Conservation (phyloP, 2,797 vertebrate genomes). For the Hipposideros larvatus region DNA sequence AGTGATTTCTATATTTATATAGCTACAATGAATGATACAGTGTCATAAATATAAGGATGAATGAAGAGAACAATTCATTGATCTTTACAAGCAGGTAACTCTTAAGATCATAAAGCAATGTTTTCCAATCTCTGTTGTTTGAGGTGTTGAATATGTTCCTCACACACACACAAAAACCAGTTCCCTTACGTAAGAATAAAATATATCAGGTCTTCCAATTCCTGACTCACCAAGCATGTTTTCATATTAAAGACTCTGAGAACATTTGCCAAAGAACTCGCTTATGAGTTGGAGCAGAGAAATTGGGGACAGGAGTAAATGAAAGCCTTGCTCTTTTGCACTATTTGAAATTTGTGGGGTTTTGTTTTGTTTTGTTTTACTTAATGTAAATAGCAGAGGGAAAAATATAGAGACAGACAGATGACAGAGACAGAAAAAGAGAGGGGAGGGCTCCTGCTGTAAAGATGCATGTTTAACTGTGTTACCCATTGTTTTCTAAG, state of each 20-base stretch:
- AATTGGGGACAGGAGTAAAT: not conserved
- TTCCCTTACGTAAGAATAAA: not conserved
- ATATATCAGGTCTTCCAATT: not conserved
- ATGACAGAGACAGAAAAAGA: not conserved
- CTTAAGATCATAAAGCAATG: not conserved
- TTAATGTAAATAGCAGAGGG: not conserved
- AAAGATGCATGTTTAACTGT: not conserved
- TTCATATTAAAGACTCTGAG: not conserved
- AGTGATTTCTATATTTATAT: not conserved
- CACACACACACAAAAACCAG: not conserved
- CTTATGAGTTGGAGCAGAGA: not conserved
- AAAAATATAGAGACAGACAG: not conserved
- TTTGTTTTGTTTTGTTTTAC: not conserved
- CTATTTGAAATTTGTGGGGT: not conserved
- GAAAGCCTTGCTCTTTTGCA: not conserved
- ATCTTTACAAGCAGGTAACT: not conserved
- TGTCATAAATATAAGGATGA: not conserved
- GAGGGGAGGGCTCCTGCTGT: fast-evolving
- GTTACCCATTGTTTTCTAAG: not conserved
- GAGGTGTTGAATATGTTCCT: not conserved
- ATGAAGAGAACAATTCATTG: not conserved
- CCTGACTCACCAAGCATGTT: not conserved
- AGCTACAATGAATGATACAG: not conserved
- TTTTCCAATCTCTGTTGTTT: not conserved
- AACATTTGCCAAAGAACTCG: not conserved